Percentiles rank a stretch among this genome's conserved stretches.
phyloP scores from a whole-genome alignment of 2,113 vertebrate species.

The Myrmophylax atrothorax region DNA sequence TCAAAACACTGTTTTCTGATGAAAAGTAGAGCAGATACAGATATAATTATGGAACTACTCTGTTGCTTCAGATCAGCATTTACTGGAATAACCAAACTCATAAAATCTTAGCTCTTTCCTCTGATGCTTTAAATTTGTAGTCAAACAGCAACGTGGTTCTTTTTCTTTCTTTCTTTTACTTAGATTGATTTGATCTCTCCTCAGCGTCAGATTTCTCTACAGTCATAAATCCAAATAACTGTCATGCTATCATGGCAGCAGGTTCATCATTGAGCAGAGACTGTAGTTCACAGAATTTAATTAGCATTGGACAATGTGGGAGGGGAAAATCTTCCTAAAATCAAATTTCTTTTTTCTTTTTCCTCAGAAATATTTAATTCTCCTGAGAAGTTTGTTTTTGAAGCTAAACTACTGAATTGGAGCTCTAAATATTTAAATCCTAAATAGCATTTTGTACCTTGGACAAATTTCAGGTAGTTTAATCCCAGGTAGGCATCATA shows the following conservation, averaged over 20 bases:
- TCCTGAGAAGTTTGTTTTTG: background rate
- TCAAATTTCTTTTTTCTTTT: background rate
- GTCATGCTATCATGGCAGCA: background rate
- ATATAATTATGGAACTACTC: background rate
- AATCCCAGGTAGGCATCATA: background rate
- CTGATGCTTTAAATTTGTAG: background rate
- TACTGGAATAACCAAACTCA: background rate
- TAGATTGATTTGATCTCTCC: background rate
- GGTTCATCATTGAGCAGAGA: background rate
- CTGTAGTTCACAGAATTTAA: conserved; percentile 27
- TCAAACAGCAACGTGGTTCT: background rate
- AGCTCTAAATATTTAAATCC: background rate
- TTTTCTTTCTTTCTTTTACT: background rate
- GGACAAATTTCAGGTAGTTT: background rate
- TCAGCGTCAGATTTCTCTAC: background rate
- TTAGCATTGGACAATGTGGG: background rate
- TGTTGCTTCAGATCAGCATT: background rate
- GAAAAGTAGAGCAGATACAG: background rate
- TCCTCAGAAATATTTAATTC: background rate
- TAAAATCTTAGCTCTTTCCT: background rate
- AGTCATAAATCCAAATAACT: conserved; percentile 14
- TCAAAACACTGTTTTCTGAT: background rate
- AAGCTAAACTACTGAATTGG: background rate
- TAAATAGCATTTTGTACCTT: background rate
- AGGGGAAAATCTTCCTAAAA: background rate